Percentiles rank a stretch among this genome's conserved stretches.
Conservation (phyloP, 2,113 vertebrate genomes). For the Anhinga rufa region DNA sequence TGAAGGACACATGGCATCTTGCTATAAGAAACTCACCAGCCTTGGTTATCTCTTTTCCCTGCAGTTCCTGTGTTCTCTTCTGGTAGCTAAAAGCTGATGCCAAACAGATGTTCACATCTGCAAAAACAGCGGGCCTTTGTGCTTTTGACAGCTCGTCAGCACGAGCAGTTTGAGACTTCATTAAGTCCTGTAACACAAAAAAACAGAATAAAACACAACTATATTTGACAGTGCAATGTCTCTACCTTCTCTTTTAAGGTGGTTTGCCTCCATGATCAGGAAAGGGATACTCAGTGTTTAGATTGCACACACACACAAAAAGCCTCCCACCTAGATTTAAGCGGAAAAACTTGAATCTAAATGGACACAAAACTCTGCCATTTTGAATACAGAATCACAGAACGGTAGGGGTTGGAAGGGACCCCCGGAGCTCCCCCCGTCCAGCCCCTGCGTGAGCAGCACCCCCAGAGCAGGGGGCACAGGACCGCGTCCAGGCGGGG, state of each 20-base stretch:
- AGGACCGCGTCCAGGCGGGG: no score
- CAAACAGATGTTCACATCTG: conserved; percentile 56
- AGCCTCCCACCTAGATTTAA: not conserved
- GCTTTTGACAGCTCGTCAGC: not conserved
- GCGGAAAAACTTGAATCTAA: not conserved
- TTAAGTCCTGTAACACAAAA: conserved; percentile 60
- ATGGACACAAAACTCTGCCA: not conserved
- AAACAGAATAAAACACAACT: not conserved
- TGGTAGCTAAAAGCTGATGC: conserved; percentile 39
- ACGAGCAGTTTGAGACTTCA: conserved; percentile 9
- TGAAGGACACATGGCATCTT: not conserved
- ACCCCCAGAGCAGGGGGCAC: no score
- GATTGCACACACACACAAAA: not conserved
- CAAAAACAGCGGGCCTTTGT: not conserved
- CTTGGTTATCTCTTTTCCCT: not conserved
- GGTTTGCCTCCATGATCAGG: not conserved
- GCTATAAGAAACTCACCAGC: conserved; percentile 36
- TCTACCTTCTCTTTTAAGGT: not conserved
- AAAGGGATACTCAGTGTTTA: not conserved
- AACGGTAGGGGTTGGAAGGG: no score
- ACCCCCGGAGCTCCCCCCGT: no score
- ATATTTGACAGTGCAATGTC: not conserved
- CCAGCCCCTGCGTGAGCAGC: no score
- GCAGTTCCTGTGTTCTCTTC: not conserved
- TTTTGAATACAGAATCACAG: not conserved